Evolutionary conservation across 2,113 vertebrate genomes (phyloP), one percentile per base, ranked within the genome.

Genomic region (Passer montanus): DNA sequence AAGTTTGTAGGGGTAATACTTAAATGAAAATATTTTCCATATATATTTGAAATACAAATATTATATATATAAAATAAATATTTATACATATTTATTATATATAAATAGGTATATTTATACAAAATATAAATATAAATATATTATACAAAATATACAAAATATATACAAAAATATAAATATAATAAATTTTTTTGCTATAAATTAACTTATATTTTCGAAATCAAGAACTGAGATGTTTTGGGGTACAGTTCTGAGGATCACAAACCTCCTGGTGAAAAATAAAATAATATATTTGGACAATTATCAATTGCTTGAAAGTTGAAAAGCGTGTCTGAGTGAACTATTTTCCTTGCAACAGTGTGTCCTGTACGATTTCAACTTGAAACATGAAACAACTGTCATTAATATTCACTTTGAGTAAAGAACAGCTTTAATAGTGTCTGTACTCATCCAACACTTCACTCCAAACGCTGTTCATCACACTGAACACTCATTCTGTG

Each of bases 331-430:
- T 62, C 90, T 41, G 37, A 75, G 30, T 59, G 63, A 85, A 62
- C 68, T 77, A 0, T 80, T 91, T 86, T 85, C 50, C 43, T 89
- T 91, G 50, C 56, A 80, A 9, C 59, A 44, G 55, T 50, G 72
- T 77, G 43, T 76, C 90, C 67, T 90, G 74, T 47, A 28, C 43
- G 75, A 84, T 66, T 94, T 83, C 72, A 91, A 47, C 62, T 89
- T 58, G 74, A 89, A 96, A 83, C 50, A 31, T 77, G 89, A 58
- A 94, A 92, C 80, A 95, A 91, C 76, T 94, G 77, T 96, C 89
- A 96, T 97, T 96, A 97, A 94, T 96, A 97, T 97, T 97, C 95
- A 91, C 93, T 88, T 84, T 56, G 95, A 94, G 94, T 96, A 95
- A 96, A 88, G 95, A 96, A 97, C 96, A 97, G 91, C 95, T 96